phyloP scores from a whole-genome alignment of 2,797 vertebrate genomes.

The Ammospiza maritima region DNA sequence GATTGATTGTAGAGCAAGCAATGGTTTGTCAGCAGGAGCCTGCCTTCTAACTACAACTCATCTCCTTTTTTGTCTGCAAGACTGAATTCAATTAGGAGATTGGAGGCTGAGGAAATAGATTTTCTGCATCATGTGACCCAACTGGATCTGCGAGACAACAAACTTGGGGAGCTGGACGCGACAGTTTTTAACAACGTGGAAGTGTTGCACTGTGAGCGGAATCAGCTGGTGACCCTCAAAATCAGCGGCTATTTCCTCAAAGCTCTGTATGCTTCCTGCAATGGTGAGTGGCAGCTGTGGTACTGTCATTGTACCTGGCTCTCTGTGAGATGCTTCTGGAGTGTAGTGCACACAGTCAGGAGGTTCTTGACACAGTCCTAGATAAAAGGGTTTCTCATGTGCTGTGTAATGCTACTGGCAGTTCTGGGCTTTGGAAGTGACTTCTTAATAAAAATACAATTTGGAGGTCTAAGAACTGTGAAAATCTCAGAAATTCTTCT shows the following conservation, averaged over 20 bases:
- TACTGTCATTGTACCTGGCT: not conserved
- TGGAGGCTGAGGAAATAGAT: conserved; percentile 86
- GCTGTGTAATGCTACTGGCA: not conserved
- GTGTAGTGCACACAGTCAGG: fast-evolving
- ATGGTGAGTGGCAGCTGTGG: conserved; percentile 79
- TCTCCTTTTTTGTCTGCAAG: conserved; percentile 72
- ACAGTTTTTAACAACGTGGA: conserved; percentile 89
- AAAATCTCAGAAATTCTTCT: not conserved
- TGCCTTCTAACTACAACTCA: not conserved
- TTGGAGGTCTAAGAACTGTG: not conserved
- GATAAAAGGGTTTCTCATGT: not conserved
- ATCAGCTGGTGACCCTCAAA: conserved; percentile 84
- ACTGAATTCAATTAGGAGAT: conserved; percentile 88
- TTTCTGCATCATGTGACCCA: conserved; percentile 93
- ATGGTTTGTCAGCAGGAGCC: not conserved
- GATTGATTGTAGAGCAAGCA: not conserved
- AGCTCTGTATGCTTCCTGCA: conserved; percentile 88
- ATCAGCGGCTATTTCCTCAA: conserved; percentile 90
- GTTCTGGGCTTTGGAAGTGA: not conserved
- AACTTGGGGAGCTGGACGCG: conserved; percentile 87
- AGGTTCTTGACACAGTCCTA: not conserved
- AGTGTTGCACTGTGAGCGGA: conserved; percentile 95
- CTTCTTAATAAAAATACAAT: not conserved
- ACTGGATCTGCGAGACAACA: conserved; percentile 93
- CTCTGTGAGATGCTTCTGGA: not conserved